Base-by-base conservation (phyloP, 37 sponge, comb jelly and placozoan genomes). In the Diacarnus erythraeanus region DNA sequence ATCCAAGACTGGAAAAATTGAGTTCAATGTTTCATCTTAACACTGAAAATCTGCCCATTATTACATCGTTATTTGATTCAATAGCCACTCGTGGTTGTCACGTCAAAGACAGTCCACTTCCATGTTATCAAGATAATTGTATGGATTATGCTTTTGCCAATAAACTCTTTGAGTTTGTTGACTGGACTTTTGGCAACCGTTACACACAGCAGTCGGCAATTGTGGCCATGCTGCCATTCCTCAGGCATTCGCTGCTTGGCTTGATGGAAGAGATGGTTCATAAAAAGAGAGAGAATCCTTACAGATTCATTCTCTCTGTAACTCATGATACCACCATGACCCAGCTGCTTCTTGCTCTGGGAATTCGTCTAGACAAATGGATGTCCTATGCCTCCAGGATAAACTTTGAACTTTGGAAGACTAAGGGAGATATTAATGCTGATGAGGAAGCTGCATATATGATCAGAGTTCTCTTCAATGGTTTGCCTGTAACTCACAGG, bases 401-500 rank as follows among this genome's bases (percentile, higher is more conserved):
- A 2, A 75, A 76, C 27, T 74, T 91, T 74, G 92, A 91, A 58
- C 59, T 91, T 31, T 91, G 92, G 92, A 82, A 69, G 73, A 29
- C 21, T 1, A 42, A 63, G 51, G 33, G 34, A 0, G 12, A 38
- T 40, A 26, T 26, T 2, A 6, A 15, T 25, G 22, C 61, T 60
- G 25, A 1, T 40, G 21, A 60, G 17, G 44, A 41, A 76, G 3
- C 18, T 20, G 9, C 57, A 3, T 83, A 86, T 37, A 70, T 60
- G 17, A 64, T 91, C 1, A 42, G 92, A n/a, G 35, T 86, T 0
- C 74, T 91, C 8, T 78, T 79, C 43, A 86, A 91, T 76, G 92
- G 92, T 10, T 21, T 41, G 8, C 23, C 39, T 17, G 29, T 86
- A 1, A 83, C 82, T 12, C 38, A 68, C 18, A 27, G 44, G n/a